Evolutionary conservation across 1,140 invertebrate species (phyloP).

Genomic region (Tetranychus urticae): DNA sequence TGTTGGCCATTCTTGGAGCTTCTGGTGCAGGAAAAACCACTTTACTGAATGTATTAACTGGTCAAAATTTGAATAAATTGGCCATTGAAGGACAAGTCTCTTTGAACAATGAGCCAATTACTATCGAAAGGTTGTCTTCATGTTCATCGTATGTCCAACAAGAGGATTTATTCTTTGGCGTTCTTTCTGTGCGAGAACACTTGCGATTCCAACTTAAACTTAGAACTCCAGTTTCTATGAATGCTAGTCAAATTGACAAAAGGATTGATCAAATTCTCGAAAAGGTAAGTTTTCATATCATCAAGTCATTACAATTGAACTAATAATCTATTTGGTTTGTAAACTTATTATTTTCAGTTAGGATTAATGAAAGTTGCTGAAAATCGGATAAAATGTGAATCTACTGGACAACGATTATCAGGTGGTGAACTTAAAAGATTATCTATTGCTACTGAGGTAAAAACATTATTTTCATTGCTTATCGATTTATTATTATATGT

Average conservation of each 20-base stretch:
- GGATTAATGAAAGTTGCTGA: slow-evolving; percentile 43
- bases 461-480: too few relatives aligned
- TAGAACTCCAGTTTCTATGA: neutral
- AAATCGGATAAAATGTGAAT: slow-evolving; percentile 48
- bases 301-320: too few relatives aligned
- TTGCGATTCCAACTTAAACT: slow-evolving; percentile 54
- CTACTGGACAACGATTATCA: slow-evolving; percentile 44
- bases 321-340: too few relatives aligned
- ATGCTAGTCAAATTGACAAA: neutral
- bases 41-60: slow-evolving; percentile 66
- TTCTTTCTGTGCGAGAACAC: slow-evolving; percentile 68
- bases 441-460: slow-evolving; percentile 58
- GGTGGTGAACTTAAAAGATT: slow-evolving; percentile 65
- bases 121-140: slow-evolving; percentile 35
- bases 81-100: slow-evolving; percentile 37
- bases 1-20: neutral
- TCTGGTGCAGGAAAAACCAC: slow-evolving; percentile 56
- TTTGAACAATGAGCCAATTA: slow-evolving; percentile 19
- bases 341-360: slow-evolving; percentile 24
- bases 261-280: too few relatives aligned
- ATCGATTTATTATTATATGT: too few relatives aligned
- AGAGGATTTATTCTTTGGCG: slow-evolving; percentile 76
- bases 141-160: slow-evolving; percentile 85
- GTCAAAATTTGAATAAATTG: slow-evolving; percentile 40
- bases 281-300: too few relatives aligned